phyloP scores from a whole-genome alignment of 2,888 invertebrate genomes.

The Philaethria dido region DNA sequence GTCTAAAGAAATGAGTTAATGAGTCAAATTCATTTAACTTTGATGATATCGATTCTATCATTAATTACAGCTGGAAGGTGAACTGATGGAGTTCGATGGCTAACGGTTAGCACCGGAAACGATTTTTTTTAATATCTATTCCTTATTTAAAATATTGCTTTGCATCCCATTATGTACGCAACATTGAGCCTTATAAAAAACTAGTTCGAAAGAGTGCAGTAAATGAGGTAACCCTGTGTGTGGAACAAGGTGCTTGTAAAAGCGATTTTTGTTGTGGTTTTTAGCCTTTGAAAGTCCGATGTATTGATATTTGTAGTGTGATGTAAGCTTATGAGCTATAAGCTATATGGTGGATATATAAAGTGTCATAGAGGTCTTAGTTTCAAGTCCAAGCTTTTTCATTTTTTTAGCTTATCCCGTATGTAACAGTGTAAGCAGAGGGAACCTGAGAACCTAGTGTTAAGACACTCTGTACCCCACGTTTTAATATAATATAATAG shows the following conservation, averaged over 20 bases:
- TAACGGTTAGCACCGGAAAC: slow-evolving; percentile 67
- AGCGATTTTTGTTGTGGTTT: slow-evolving; percentile 5
- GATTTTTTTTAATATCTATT: slow-evolving; percentile 51
- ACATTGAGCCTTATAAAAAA: slow-evolving; percentile 60
- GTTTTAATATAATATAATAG: too few species aligned
- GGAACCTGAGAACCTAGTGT: too few species aligned
- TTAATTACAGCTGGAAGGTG: slow-evolving; percentile 51
- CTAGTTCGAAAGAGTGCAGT: slow-evolving; percentile 50
- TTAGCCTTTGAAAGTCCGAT: too few species aligned
- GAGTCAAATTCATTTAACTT: slow-evolving; percentile 45
- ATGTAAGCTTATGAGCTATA: too few species aligned
- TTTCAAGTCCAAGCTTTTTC: too few species aligned
- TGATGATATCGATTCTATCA: slow-evolving; percentile 49
- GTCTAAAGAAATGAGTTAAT: slow-evolving; percentile 36
- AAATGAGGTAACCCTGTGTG: slow-evolving; percentile 48
- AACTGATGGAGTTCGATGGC: slow-evolving; percentile 38
- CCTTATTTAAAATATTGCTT: slow-evolving; percentile 58
- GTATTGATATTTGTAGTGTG: too few species aligned
- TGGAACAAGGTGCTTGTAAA: slow-evolving; percentile 47
- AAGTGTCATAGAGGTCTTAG: too few species aligned
- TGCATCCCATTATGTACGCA: slow-evolving; percentile 65
- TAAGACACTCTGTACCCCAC: too few species aligned
- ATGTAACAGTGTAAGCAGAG: too few species aligned
- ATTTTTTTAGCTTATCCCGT: too few species aligned
- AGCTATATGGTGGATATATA: too few species aligned